Conservation (phyloP, 2,113 vertebrate species). For the Lontra canadensis region DNA sequence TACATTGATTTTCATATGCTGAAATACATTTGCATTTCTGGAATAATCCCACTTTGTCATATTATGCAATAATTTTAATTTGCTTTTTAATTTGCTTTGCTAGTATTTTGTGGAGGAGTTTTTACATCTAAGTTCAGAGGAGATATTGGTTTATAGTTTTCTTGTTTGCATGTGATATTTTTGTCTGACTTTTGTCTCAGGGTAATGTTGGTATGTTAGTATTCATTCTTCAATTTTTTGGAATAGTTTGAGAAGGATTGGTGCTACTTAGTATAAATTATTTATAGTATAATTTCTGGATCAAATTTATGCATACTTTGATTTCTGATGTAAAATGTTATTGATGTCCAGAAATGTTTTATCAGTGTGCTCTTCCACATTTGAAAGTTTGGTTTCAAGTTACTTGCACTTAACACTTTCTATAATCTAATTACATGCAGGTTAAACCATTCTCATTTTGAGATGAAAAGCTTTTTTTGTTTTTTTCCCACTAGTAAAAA, state of each 20-base stretch:
- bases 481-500: neutral
- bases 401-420: neutral
- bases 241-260: neutral
- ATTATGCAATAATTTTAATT: neutral
- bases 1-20: neutral
- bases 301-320: neutral
- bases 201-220: neutral
- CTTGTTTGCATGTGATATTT: neutral
- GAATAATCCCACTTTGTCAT: neutral
- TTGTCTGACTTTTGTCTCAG: neutral
- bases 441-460: neutral
- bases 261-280: neutral
- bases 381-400: neutral
- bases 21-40: neutral
- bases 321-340: neutral
- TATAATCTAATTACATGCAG: neutral
- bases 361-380: neutral
- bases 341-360: neutral
- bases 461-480: neutral
- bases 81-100: neutral
- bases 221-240: neutral
- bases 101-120: neutral
- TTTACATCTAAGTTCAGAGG: neutral
- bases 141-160: neutral
- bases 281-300: neutral